Evolutionary conservation across 2,797 vertebrate genomes (phyloP).

Genomic region (Sebastes itinus): DNA sequence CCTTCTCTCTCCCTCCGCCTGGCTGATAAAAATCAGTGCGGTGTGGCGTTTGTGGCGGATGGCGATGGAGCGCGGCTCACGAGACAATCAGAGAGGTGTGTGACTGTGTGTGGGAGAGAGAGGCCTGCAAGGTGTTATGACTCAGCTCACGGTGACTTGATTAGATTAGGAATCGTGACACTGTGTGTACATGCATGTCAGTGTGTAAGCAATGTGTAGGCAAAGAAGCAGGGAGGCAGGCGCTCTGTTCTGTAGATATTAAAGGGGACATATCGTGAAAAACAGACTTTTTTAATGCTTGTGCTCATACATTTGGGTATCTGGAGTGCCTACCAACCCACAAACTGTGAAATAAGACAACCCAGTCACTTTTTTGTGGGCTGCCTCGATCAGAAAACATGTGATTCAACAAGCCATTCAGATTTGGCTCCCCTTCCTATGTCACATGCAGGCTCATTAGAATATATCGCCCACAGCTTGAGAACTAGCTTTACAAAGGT

Average conservation of each 20-base stretch:
- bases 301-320: too few species aligned
- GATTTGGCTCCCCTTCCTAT: too few species aligned
- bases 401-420: too few species aligned
- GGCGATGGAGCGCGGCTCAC: background rate
- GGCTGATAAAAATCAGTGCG: background rate
- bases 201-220: slow-evolving; percentile 9
- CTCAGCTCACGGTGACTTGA: slow-evolving; percentile 46
- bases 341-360: too few species aligned
- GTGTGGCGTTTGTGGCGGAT: slow-evolving; percentile 4
- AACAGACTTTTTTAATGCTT: too few species aligned
- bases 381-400: too few species aligned
- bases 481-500: too few species aligned
- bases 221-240: background rate
- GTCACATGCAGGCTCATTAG: too few species aligned
- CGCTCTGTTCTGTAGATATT: background rate
- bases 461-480: too few species aligned
- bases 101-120: slow-evolving; percentile 33
- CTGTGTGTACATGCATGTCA: slow-evolving; percentile 13
- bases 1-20: background rate
- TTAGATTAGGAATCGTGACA: slow-evolving; percentile 49
- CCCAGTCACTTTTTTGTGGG: too few species aligned
- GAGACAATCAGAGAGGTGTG: slow-evolving; percentile 29
- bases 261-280: background rate
- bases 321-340: too few species aligned
- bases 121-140: slow-evolving; percentile 52